Evolutionary conservation across 2,113 vertebrate genomes (phyloP), one percentile per base, ranked within the genome.

Genomic region (Oenanthe melanoleuca): DNA sequence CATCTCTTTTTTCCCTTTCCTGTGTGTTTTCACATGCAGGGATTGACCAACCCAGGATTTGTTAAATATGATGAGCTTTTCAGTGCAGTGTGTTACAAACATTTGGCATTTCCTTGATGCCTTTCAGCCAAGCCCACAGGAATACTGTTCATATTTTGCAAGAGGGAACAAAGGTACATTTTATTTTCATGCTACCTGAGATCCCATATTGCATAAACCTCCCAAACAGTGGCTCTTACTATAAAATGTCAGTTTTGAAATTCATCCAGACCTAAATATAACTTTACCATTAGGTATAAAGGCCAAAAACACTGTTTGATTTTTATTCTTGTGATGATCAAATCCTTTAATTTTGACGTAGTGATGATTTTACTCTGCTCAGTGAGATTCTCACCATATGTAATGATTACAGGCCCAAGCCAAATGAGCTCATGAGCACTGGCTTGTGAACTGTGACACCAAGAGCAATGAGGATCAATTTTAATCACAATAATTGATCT

Each of bases 401-500:
- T 34, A 50, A 23, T 16, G 17, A n/a, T 40, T 56, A 44, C 53
- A 16, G 33, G 73, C 15, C 65, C 44, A 31, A 71, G 89, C 77
- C 69, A 92, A 83, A n/a, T 47, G 91, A 78, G 88, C 80, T 94
- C 52, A 26, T 44, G 75, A 47, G 64, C 11, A 0, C 38, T 79
- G 20, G n/a, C 47, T 65, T 37, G 75, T 71, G 72, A 60, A 40
- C 55, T 47, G 80, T 86, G 91, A 52, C 4, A 53, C 79, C 75
- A 59, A 81, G 72, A 83, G 52, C 3, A 5, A 49, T 10, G 34
- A 93, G 73, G 91, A 96, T 88, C 91, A 73, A 84, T 96, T 95
- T 91, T 82, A 93, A 97, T 97, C 86, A 87, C 86, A 71, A n/a
- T 91, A 93, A 95, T 95, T 95, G 89, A 88, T 94, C 88, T 23